These are phyloP conservation scores for Cheilosia urbana DNA, from an alignment of 2,888 invertebrate genomes.

Conservation along the genomic window DNA sequence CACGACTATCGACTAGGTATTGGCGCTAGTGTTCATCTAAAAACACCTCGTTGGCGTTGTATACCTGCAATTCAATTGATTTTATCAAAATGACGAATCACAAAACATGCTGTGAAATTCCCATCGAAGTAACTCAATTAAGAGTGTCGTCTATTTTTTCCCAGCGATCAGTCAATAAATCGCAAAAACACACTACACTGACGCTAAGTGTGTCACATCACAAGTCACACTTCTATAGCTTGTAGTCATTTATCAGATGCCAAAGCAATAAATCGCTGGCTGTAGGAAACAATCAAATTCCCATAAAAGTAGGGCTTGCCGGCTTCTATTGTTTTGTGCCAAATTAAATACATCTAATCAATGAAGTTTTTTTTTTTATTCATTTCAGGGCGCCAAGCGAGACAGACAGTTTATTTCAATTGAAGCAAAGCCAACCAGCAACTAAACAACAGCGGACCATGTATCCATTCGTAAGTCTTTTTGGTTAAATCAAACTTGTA, in stretches of 20 bases:
- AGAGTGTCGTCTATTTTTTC: background rate
- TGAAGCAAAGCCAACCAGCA: constrained; percentile 12
- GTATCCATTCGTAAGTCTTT: constrained; percentile 79
- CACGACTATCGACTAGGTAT: background rate
- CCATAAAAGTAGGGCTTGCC: background rate
- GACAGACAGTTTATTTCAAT: background rate
- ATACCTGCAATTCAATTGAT: constrained; percentile 2
- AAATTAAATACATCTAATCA: background rate
- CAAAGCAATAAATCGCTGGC: background rate
- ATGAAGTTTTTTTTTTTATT: constrained; percentile 6
- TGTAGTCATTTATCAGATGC: background rate
- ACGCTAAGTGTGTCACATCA: background rate
- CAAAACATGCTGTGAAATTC: background rate
- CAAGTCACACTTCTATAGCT: background rate
- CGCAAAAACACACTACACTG: background rate
- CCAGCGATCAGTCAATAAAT: constrained; percentile 1
- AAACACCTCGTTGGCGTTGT: background rate
- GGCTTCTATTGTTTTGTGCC: background rate
- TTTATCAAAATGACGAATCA: constrained; percentile 1
- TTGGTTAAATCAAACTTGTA: background rate
- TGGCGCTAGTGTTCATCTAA: background rate
- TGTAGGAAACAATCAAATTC: background rate
- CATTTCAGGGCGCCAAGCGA: constrained; percentile 36
- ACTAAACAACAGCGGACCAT: constrained; percentile 64
- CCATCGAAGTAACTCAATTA: constrained; percentile 8